Evolutionary conservation across 2,113 vertebrate genomes (phyloP).

Genomic region (Semicossyphus pulcher): DNA sequence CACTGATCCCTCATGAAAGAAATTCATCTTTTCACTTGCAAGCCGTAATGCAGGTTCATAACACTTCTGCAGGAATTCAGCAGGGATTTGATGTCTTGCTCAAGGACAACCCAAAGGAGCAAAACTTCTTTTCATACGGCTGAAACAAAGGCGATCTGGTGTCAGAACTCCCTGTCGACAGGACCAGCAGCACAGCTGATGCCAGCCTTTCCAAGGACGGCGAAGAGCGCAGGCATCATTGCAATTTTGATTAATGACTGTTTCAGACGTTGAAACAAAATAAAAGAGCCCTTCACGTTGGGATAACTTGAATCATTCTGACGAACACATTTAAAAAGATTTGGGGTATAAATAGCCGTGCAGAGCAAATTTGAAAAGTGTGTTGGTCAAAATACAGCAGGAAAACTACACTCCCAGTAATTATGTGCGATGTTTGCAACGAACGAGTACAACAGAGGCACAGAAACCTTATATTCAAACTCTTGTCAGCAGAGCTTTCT

Average conservation of each 20-base stretch:
- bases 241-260: not conserved
- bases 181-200: not conserved
- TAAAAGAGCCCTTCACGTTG: not conserved
- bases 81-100: constrained; percentile 10
- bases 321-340: not conserved
- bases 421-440: not conserved
- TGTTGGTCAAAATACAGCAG: not conserved
- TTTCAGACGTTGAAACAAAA: not conserved
- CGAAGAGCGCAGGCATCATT: not conserved
- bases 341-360: not conserved
- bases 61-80: constrained; percentile 1
- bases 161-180: constrained; percentile 4
- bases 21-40: not conserved
- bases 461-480: constrained; percentile 46
- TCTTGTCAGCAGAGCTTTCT: constrained; percentile 50
- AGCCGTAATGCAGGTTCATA: not conserved
- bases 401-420: constrained; percentile 3
- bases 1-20: not conserved
- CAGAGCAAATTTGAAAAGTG: not conserved
- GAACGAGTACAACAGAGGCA: constrained; percentile 6
- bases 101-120: constrained; percentile 29
- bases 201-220: constrained; percentile 5
- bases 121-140: constrained; percentile 10
- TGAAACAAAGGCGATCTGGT: not conserved
- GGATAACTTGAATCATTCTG: not conserved